phyloP scores from a whole-genome alignment of 2,888 invertebrate species.

The Aphidoletes aphidimyza region DNA sequence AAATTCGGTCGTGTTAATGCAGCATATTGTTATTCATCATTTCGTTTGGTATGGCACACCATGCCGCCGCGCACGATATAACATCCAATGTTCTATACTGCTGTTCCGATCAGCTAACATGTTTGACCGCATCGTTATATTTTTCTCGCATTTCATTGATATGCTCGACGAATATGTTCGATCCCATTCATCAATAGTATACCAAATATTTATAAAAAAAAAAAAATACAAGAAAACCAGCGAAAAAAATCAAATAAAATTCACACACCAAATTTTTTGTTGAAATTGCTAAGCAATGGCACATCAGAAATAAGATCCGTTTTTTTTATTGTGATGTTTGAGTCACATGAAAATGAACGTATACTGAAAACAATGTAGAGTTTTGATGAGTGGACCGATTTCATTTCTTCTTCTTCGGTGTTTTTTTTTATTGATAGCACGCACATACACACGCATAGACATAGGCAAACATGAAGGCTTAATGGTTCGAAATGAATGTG shows the following conservation, averaged over 20 bases:
- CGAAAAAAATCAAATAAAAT: neutral
- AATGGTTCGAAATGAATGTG: conserved; percentile 11
- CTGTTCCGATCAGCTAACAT: no score
- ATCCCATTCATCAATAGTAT: conserved; percentile 23
- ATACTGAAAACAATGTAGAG: no score
- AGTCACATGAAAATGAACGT: no score
- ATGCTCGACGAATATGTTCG: neutral
- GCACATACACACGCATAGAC: neutral
- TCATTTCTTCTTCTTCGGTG: no score
- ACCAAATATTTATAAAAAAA: conserved; percentile 10
- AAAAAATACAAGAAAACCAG: neutral
- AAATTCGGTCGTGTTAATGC: neutral
- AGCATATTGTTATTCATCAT: neutral
- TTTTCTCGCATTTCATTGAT: neutral
- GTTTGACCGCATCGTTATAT: neutral
- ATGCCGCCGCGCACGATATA: no score
- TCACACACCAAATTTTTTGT: conserved; percentile 2
- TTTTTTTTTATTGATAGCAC: neutral
- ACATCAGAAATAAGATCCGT: neutral
- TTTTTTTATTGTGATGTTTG: no score
- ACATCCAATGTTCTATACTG: no score
- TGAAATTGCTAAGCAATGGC: conserved; percentile 4
- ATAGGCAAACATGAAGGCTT: conserved; percentile 18
- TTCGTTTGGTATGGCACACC: no score
- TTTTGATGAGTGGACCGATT: neutral